Conservation (phyloP, 2,113 vertebrate species). For the Sakesphorus luctuosus region DNA sequence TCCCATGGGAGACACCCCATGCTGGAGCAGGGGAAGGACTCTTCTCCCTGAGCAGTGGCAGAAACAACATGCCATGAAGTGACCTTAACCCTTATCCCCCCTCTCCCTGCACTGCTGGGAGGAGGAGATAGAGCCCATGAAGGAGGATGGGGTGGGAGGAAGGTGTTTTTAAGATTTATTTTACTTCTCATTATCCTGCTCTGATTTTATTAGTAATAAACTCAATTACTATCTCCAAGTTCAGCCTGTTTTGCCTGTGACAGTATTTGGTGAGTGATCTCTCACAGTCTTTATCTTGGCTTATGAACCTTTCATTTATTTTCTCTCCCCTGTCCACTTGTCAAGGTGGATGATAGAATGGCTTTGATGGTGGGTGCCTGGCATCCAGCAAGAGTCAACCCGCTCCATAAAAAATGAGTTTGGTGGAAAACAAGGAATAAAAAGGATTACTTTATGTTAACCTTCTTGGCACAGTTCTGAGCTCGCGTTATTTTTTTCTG, state of each 20-base stretch:
- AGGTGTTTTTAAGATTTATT: not conserved
- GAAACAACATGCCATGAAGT: not conserved
- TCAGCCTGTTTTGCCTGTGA: not conserved
- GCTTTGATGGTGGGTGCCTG: not conserved
- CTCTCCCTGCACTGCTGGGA: not conserved
- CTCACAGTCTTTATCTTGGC: not conserved
- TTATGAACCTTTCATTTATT: fast-evolving
- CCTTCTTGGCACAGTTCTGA: not conserved
- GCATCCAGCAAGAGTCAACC: not conserved
- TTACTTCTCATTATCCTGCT: not conserved
- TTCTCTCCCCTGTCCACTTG: not conserved
- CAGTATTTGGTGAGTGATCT: not conserved
- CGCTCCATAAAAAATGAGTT: not conserved
- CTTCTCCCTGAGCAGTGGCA: not conserved
- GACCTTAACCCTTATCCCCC: not conserved
- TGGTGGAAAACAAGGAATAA: not conserved
- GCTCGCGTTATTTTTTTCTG: not conserved
- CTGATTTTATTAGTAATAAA: not conserved
- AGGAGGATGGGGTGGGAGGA: not conserved
- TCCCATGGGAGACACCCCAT: not conserved
- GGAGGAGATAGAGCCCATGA: not conserved
- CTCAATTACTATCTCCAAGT: not conserved
- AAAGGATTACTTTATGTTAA: not conserved
- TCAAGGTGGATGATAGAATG: not conserved
- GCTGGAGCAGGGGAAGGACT: not conserved